Percentiles rank a stretch among this genome's conserved stretches.
Conservation (phyloP, 2,888 invertebrate genomes). For the Hirtodrosophila cameraria region DNA sequence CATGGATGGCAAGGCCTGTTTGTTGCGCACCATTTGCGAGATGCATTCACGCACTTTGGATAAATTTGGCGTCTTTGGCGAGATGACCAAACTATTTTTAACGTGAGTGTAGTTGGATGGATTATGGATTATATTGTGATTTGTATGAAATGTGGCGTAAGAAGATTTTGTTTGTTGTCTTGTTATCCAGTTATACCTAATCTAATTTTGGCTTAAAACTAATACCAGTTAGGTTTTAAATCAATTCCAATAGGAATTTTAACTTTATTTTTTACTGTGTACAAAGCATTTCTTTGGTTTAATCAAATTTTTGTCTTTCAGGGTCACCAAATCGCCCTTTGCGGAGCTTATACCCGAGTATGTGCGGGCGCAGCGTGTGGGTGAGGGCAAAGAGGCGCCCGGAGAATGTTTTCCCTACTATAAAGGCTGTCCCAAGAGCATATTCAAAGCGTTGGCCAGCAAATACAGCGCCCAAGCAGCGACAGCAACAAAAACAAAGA, state of each 20-base stretch:
- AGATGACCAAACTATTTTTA: conserved; percentile 92
- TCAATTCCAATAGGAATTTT: too few species aligned
- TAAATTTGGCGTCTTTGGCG: conserved; percentile 92
- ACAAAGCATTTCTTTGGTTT: too few species aligned
- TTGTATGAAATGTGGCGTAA: too few species aligned
- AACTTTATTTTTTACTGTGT: too few species aligned
- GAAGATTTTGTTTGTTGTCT: too few species aligned
- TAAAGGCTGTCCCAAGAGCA: conserved; percentile 91
- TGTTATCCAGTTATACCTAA: too few species aligned
- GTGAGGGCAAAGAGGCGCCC: conserved; percentile 86
- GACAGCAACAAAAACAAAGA: not conserved
- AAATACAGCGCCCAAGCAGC: conserved; percentile 73
- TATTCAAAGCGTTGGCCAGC: conserved; percentile 85
- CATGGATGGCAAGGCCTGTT: conserved; percentile 92
- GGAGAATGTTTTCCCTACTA: conserved; percentile 95
- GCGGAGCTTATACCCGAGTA: conserved; percentile 90
- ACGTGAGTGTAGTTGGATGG: conserved; percentile 91
- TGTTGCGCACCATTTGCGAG: conserved; percentile 93
- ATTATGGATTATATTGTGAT: too few species aligned
- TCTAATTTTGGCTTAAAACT: too few species aligned
- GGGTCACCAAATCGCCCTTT: conserved; percentile 93
- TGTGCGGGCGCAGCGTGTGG: conserved; percentile 91
- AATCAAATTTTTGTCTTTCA: conserved; percentile 78
- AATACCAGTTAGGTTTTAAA: too few species aligned
- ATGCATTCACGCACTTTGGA: conserved; percentile 91